Percentiles rank a stretch among this genome's conserved stretches.
These are phyloP conservation scores for Autographa pulchrina DNA, from an alignment of 2,888 invertebrate genomes.

Conservation along the genomic window DNA sequence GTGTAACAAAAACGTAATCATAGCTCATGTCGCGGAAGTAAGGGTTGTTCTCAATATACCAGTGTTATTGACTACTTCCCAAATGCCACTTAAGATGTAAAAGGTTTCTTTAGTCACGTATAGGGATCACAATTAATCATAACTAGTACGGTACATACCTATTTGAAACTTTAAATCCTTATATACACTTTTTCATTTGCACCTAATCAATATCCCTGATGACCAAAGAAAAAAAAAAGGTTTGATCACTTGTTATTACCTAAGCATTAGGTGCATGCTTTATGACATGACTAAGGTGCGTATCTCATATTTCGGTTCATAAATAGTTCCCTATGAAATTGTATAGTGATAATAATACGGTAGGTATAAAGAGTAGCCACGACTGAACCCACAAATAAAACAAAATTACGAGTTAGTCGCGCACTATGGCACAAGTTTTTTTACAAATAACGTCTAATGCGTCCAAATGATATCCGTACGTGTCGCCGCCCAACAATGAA, in stretches of 20 bases:
- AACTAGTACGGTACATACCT: not conserved
- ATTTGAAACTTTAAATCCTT: no score
- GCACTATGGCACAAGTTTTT: conserved; percentile 69
- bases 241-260: no score
- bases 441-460: conserved; percentile 83
- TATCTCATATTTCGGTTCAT: no score
- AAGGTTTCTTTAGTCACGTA: conserved; percentile 55
- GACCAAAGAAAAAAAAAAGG: no score
- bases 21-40: conserved; percentile 80
- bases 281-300: no score
- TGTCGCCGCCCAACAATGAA: conserved; percentile 82
- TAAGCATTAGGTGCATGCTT: no score
- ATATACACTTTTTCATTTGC: no score
- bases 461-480: conserved; percentile 84
- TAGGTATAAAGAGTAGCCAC: not conserved
- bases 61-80: conserved; percentile 70
- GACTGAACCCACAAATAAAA: conserved; percentile 7
- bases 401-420: conserved; percentile 58
- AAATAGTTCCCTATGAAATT: no score
- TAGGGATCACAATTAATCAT: conserved; percentile 32
- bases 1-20: conserved; percentile 80
- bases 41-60: conserved; percentile 78
- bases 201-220: no score
- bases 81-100: conserved; percentile 71
- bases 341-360: no score